Evolutionary conservation across 2,888 invertebrate species (phyloP), one percentile per base, ranked within the genome.

Genomic region (Arenicola marina): DNA sequence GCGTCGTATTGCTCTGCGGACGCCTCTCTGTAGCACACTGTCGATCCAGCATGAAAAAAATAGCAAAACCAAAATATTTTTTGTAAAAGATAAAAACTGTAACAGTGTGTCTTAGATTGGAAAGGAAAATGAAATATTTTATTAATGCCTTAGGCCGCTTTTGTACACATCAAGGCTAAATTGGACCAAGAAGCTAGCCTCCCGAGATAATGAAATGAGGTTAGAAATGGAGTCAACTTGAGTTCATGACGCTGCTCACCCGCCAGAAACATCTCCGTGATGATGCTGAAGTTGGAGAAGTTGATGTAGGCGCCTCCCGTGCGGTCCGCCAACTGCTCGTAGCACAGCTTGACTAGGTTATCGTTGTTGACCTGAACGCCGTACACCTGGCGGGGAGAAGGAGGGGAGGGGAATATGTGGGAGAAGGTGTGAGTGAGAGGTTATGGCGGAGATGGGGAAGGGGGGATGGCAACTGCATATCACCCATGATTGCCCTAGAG

Each of bases 231-330:
- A 15, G 11, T 38, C 38, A 38, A 15, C 18, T 38, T 11, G 18
- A 38, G 38, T 38, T 11, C 18, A 38, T 38, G 11, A 38, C 11
- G 38, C 29, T 57, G 29, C 59, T 57, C 70, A 79, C 79, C 78
- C 58, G 79, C 80, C 21, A 80, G 66, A 59, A 80, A 79, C 79
- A 80, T 79, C 63, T 79, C 78, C 54, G 76, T 77, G 58, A 80
- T 79, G 44, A 78, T 69, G 51, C 66, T 67, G 57, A 80, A 76
- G 60, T 80, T 72, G n/a, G 59, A 68, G 4, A 80, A 69, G 21
- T 65, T 68, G 18, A 80, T 64, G 59, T 77, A 74, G 46, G 73
- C 76, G 0, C 80, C 80, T 1, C 75, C 76, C 2, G 78, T 73
- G 31, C 70, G 62, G 21, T 76, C 75, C 0, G 80, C 73, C 38